A percentile compares a stretch with the other conserved stretches of the same genome.
These are phyloP conservation scores for Sphenodon punctatus DNA, from an alignment of 2,797 vertebrate genomes.

Conservation along the genomic window DNA sequence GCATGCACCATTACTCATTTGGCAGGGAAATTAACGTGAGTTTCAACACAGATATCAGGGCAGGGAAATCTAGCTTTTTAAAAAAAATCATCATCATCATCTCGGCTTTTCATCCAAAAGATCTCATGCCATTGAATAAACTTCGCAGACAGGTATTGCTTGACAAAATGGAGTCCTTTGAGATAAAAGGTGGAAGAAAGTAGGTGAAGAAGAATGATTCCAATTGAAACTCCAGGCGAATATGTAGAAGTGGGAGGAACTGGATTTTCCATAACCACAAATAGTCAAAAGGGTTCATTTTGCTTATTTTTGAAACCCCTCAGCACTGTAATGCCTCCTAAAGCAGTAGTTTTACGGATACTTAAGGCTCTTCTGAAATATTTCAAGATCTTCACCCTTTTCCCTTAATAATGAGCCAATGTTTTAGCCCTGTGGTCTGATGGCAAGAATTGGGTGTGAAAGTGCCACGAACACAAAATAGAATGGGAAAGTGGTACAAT, in stretches of 20 bases:
- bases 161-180: conserved; percentile 7
- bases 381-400: not conserved
- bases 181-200: conserved; percentile 33
- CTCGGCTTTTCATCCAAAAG: too few species aligned
- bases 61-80: too few species aligned
- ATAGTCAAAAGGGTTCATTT: not conserved
- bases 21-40: too few species aligned
- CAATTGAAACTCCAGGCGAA: not conserved
- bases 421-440: not conserved
- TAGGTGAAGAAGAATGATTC: conserved; percentile 26
- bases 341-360: not conserved
- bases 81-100: too few species aligned
- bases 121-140: too few species aligned
- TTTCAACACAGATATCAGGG: too few species aligned
- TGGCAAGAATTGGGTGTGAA: not conserved
- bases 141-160: not conserved
- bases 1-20: too few species aligned
- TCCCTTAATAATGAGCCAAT: not conserved
- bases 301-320: not conserved
- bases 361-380: not conserved
- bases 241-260: not conserved
- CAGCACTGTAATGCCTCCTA: accelerated
- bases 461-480: not conserved
- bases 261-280: accelerated
- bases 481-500: not conserved